These are phyloP conservation scores for Aphis craccivora DNA, from an alignment of 1,140 invertebrate species.

Conservation along the genomic window DNA sequence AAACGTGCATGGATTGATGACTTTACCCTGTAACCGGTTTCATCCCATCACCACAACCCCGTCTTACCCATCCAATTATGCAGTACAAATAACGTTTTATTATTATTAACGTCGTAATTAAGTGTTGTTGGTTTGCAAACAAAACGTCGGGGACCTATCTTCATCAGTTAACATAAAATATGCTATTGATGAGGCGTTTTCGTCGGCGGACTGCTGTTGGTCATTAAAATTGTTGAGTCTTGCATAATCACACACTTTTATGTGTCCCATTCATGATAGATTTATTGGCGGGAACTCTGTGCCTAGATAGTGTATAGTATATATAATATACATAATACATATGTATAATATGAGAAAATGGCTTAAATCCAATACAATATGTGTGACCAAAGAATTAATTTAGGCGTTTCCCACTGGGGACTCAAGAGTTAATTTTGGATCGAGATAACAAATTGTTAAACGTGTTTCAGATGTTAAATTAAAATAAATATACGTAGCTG, in stretches of 20 bases:
- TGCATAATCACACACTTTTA: not conserved
- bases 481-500: not conserved
- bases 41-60: not conserved
- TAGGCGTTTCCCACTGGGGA: not conserved
- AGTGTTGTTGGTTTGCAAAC: not conserved
- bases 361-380: conserved; percentile 28
- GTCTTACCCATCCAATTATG: not conserved
- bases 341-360: conserved; percentile 20
- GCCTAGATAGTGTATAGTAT: not conserved
- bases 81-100: not conserved
- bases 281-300: conserved; percentile 28
- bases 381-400: conserved; percentile 21
- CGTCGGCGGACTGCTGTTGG: not conserved
- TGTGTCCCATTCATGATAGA: conserved; percentile 39
- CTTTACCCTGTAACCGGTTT: conserved; percentile 30
- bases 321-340: not conserved
- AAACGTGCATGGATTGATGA: not conserved
- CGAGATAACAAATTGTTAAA: conserved; percentile 20
- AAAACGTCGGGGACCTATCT: not conserved
- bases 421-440: conserved; percentile 20
- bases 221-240: conserved; percentile 21
- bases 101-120: not conserved
- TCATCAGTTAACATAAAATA: not conserved
- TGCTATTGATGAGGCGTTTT: not conserved
- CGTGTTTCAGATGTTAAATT: conserved; percentile 2